A percentile compares a stretch with the other conserved stretches of the same genome.
These are phyloP conservation scores for Hemiscyllium ocellatum DNA, from an alignment of 2,113 vertebrate species.

Conservation along the genomic window DNA sequence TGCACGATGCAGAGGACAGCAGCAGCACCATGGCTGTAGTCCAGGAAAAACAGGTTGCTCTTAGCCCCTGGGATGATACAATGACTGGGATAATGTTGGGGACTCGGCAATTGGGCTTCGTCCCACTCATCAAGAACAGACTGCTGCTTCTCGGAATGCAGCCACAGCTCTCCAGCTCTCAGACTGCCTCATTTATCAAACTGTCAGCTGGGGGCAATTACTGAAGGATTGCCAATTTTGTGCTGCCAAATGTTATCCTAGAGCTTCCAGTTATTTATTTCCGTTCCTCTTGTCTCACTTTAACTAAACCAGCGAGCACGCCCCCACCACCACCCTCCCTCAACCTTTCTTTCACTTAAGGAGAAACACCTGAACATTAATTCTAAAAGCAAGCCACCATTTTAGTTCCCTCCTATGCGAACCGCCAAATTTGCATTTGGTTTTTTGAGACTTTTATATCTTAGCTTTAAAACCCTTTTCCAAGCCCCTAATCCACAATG, in stretches of 20 bases:
- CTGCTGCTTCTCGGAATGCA: neutral
- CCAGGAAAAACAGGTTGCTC: slow-evolving; percentile 18
- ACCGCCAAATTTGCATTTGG: neutral
- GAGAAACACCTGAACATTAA: neutral
- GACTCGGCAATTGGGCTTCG: neutral
- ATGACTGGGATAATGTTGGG: neutral
- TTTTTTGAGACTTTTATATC: neutral
- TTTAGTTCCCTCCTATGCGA: neutral
- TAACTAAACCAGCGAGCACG: neutral
- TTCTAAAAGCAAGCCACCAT: neutral
- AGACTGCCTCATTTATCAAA: slow-evolving; percentile 30
- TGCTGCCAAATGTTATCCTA: neutral
- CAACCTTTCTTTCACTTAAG: neutral
- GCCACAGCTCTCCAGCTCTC: slow-evolving; percentile 8
- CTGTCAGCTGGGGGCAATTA: neutral
- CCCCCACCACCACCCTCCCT: too few species aligned
- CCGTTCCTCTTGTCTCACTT: neutral
- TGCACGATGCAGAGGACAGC: neutral
- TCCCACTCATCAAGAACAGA: neutral
- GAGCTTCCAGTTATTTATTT: neutral
- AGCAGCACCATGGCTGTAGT: neutral
- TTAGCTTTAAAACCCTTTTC: neutral
- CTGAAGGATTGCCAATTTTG: neutral
- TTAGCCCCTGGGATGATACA: neutral
- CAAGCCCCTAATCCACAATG: neutral